Percentiles rank a stretch among this genome's conserved stretches.
phyloP scores from a whole-genome alignment of 2,888 invertebrate genomes.

The Glaucopsyche alexis region DNA sequence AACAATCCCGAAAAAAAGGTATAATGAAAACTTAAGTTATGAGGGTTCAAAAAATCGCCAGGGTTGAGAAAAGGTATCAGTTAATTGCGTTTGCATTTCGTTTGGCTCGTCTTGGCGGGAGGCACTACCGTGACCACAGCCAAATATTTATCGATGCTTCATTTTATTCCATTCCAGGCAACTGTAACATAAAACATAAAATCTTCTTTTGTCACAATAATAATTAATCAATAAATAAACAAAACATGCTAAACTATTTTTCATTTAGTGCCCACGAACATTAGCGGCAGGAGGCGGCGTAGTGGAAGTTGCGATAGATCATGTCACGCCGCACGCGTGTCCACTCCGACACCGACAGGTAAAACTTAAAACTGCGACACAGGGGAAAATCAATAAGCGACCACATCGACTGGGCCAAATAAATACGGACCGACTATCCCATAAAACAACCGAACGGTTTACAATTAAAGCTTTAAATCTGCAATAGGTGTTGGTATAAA shows the following conservation, averaged over 20 bases:
- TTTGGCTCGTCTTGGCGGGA: too few species aligned
- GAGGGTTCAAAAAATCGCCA: too few species aligned
- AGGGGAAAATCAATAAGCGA: conserved; percentile 72
- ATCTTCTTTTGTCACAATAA: not conserved
- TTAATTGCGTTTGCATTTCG: too few species aligned
- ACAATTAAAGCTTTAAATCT: conserved; percentile 80
- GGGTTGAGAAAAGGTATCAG: too few species aligned
- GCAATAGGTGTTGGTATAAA: conserved; percentile 81
- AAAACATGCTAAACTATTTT: conserved; percentile 31
- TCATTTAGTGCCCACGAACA: conserved; percentile 40
- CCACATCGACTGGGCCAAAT: conserved; percentile 68
- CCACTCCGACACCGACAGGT: conserved; percentile 48
- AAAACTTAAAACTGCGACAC: conserved; percentile 55
- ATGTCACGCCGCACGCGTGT: conserved; percentile 43
- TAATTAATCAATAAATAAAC: conserved; percentile 7
- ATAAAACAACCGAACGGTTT: conserved; percentile 79
- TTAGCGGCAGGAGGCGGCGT: conserved; percentile 36
- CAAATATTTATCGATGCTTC: too few species aligned
- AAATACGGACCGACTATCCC: conserved; percentile 76
- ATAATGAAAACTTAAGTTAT: too few species aligned
- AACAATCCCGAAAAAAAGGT: too few species aligned
- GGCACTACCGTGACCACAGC: too few species aligned
- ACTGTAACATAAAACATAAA: not conserved
- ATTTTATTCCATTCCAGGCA: too few species aligned
- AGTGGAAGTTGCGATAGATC: conserved; percentile 46